Conservation (phyloP, 2,797 vertebrate species). For the Halcyon badia region DNA sequence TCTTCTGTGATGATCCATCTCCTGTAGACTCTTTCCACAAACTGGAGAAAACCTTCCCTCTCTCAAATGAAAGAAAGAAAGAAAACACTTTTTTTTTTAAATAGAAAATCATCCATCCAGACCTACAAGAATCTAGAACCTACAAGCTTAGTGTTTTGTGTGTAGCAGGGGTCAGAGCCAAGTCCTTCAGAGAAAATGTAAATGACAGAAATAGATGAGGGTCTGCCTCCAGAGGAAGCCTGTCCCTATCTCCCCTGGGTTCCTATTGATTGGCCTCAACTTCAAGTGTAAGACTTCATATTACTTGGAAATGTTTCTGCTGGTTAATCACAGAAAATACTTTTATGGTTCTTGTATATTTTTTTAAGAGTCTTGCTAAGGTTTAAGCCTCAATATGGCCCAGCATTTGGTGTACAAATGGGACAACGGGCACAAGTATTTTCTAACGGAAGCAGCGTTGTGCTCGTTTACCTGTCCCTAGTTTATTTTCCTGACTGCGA, state of each 20-base stretch:
- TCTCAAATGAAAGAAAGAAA: not conserved
- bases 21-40: not conserved
- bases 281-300: not conserved
- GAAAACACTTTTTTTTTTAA: not conserved
- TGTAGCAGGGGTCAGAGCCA: not conserved
- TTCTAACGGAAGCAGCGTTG: not conserved
- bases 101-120: not conserved
- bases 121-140: not conserved
- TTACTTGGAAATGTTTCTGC: not conserved
- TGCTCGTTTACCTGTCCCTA: not conserved
- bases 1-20: not conserved
- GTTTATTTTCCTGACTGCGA: not conserved
- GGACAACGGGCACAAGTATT: not conserved
- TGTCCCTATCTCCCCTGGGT: not conserved
- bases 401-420: not conserved
- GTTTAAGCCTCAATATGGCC: not conserved
- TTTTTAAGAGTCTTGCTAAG: not conserved
- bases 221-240: not conserved
- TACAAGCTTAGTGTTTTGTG: not conserved
- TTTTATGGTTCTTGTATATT: not conserved
- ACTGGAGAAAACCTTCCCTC: not conserved
- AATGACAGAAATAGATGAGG: not conserved
- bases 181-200: constrained; percentile 17
- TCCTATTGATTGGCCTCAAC: not conserved
- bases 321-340: not conserved